Evolutionary conservation across 2,797 vertebrate genomes (phyloP), one percentile per base, ranked within the genome.

Genomic region (Sebastes elongatus): DNA sequence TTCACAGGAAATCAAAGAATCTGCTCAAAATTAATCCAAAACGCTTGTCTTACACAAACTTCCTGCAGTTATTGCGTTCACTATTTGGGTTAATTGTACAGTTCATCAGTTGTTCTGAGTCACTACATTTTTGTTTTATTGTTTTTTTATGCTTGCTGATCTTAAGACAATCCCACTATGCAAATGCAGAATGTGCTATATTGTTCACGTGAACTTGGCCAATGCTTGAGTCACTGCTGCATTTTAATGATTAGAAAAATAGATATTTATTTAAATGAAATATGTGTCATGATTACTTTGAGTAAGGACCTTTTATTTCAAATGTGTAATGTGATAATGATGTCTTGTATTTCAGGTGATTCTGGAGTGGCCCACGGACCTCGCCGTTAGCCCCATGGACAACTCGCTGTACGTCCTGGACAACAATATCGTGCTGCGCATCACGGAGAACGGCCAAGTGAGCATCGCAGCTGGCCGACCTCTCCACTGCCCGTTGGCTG

Each of bases 371-470:
- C 98, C 99, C 30, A 99, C 98, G 3, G 98, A 98, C 91, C 94
- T 99, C 2, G 97, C 98, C 6, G 96, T 99, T 57, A 99, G 98
- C 92, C 99, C 99, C 0, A 98, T 99, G 97, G 99, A 99, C 90
- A 99, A 99, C 92, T 99, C 99, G 28, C 96, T 99, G 61, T 99
- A 97, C 0, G 97, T 99, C 42, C 83, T 99, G 94, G 99, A 99
- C 92, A 99, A 98, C 93, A 99, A 99, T 1, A 97, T 99, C 0
- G 97, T 99, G 30, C 88, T 99, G 81, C 97, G 97, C 91, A 98
- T 99, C 93, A 98, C 97, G 0, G 97, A 99, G 83, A 98, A 97
- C 57, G 97, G 98, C 0, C 98, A 99, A 87, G 98, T 99, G 55
- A 98, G 97, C 89, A 97, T 99, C 6, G 97, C 97, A 0, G 98